Evolutionary conservation across 2,113 vertebrate species (phyloP), one percentile per base, ranked within the genome.

Genomic region (Monopterus albus): DNA sequence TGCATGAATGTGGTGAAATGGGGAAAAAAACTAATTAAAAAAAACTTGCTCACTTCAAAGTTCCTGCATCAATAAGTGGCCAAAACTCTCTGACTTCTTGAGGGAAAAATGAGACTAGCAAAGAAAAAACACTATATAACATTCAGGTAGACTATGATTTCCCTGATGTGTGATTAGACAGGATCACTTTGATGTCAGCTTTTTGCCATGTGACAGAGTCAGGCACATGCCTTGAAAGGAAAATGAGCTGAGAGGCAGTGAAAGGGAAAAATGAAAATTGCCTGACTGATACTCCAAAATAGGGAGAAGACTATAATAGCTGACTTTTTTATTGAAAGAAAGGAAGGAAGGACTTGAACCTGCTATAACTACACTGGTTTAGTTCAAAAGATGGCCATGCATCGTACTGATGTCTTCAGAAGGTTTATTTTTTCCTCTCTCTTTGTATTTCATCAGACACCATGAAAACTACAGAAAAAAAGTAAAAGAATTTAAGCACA

Each of bases 121-220:
- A 65, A 50, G 12, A 4, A 38, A 57, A 81, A 64, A 63, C 40
- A 23, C 56, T 14, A 47, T 46, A 40, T 66, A 66, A 63, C 18
- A 74, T 78, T 29, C 51, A 75, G 61, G 25, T 43, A 64, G 58
- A 64, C 68, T 65, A 45, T 72, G 70, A 87, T 82, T 83, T 86
- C 79, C 76, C 81, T 49, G 74, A 77, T 71, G 87, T 81, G 69
- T 66, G 85, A 87, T 86, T 81, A 84, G 43, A 67, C 49, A 0
- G 58, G 61, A 86, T 75, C 46, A 64, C 75, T 87, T 81, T 84
- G 70, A 85, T 84, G 80, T 75, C 63, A 72, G 83, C 61, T 83
- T 67, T 81, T 60, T 67, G 50, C 43, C 35, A 31, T 46, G 64
- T 14, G 60, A 74, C 64, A 33, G 60, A 72, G 62, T 46, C 47